phyloP scores from a whole-genome alignment of 2,113 vertebrate genomes.

The Sylvietta virens region DNA sequence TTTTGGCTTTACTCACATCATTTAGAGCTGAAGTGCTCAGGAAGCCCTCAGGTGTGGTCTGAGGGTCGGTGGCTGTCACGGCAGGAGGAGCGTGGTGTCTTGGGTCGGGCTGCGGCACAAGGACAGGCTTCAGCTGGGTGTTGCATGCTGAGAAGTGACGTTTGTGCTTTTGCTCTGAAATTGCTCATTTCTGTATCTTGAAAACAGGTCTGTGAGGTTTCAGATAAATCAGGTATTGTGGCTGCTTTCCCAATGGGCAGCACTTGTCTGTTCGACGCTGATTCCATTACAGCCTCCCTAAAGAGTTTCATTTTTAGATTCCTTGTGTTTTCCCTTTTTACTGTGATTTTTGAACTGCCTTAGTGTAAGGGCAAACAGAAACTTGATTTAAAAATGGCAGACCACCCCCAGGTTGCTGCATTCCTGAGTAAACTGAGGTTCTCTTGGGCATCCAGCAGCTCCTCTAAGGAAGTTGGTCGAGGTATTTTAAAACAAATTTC shows the following conservation, averaged over 20 bases:
- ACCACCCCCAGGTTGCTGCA: constrained; percentile 56
- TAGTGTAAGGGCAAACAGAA: constrained; percentile 46
- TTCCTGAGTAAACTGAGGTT: constrained; percentile 45
- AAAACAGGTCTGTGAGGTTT: not conserved
- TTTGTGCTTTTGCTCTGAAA: not conserved
- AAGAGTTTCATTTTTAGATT: not conserved
- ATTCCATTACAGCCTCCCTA: not conserved
- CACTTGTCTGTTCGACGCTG: not conserved
- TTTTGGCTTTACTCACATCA: fast-evolving
- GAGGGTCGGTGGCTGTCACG: not conserved
- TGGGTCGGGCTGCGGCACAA: not conserved
- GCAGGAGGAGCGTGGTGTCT: not conserved
- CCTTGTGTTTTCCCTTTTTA: not conserved
- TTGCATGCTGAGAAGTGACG: not conserved
- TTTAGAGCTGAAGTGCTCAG: not conserved
- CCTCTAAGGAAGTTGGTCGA: not conserved
- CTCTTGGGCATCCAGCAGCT: constrained; percentile 53
- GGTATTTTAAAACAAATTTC: constrained; percentile 51
- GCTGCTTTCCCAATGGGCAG: not conserved
- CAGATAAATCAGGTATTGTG: not conserved
- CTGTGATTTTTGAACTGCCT: not conserved
- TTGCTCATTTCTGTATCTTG: not conserved
- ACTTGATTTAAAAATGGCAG: constrained; percentile 55
- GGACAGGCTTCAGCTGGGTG: not conserved
- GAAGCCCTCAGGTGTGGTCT: not conserved